These are phyloP conservation scores for Coryphaenoides rupestris DNA, from an alignment of 2,113 vertebrate genomes.

Conservation along the genomic window DNA sequence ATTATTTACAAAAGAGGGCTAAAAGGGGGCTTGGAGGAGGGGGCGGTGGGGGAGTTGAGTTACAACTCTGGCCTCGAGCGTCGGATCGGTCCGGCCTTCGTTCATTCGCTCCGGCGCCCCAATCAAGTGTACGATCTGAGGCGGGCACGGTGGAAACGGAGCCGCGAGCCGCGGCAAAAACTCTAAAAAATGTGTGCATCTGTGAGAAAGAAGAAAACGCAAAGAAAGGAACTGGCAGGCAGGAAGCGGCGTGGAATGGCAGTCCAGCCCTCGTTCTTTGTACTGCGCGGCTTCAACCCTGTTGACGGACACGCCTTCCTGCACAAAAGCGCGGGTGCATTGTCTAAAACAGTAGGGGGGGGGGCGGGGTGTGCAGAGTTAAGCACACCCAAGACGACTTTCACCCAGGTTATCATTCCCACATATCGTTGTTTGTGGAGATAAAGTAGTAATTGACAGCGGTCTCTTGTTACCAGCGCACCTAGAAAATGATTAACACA, in stretches of 20 bases:
- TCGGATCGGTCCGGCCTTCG: neutral
- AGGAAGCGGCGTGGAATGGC: constrained; percentile 9
- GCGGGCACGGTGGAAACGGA: constrained; percentile 15
- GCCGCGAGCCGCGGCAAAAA: neutral
- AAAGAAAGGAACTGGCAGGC: constrained; percentile 7
- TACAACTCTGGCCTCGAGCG: constrained; percentile 29
- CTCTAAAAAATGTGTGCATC: neutral
- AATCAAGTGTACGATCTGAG: neutral
- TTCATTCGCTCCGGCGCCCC: constrained; percentile 5
- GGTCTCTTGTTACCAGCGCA: too few relatives aligned
- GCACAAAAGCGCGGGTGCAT: constrained; percentile 32
- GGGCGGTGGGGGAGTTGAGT: constrained; percentile 2
- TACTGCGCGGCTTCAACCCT: constrained; percentile 10
- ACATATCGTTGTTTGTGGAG: too few relatives aligned
- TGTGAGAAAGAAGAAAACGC: neutral
- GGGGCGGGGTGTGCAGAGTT: too few relatives aligned
- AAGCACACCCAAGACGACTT: too few relatives aligned
- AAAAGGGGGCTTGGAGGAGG: constrained; percentile 11
- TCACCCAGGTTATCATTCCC: too few relatives aligned
- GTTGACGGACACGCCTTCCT: constrained; percentile 27
- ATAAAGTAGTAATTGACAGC: too few relatives aligned
- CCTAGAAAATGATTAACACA: too few relatives aligned
- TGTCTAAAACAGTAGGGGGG: constrained; percentile 17
- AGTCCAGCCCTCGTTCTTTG: constrained; percentile 17
- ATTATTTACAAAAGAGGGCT: neutral